phyloP scores from a whole-genome alignment of 2,888 invertebrate genomes.

The Cecidostiba fungosa region DNA sequence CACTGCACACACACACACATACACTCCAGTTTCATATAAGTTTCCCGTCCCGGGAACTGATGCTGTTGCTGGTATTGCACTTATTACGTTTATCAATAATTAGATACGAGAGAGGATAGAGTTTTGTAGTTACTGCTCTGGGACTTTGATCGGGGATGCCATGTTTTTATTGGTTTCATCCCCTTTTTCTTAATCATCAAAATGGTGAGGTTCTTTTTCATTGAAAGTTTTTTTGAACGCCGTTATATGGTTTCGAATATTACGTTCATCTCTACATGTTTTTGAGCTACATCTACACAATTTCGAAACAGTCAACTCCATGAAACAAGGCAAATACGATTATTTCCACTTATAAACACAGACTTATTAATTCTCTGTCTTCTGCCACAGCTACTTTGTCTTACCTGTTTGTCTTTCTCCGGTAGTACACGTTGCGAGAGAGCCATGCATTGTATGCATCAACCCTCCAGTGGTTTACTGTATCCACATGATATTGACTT shows the following conservation, averaged over 20 bases:
- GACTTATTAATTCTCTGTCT: background rate
- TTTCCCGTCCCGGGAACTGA: slow-evolving; percentile 2
- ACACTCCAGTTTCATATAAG: slow-evolving; percentile 29
- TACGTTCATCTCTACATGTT: too few relatives aligned
- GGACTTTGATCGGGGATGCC: background rate
- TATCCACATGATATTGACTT: slow-evolving; percentile 24
- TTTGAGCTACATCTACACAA: background rate
- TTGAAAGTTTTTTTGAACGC: background rate
- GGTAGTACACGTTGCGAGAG: background rate
- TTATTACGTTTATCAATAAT: slow-evolving; percentile 25
- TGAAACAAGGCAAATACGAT: background rate
- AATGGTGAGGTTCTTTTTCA: background rate
- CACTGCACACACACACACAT: background rate
- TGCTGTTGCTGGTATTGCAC: background rate
- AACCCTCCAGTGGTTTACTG: slow-evolving; percentile 10
- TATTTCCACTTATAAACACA: background rate
- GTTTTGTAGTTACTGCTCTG: background rate
- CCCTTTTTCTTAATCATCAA: background rate
- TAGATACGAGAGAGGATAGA: slow-evolving; percentile 1
- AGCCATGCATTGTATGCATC: background rate
- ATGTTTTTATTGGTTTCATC: background rate
- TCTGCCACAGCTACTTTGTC: background rate
- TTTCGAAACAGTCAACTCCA: background rate
- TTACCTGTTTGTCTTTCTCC: slow-evolving; percentile 1
- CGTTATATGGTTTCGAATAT: background rate